Evolutionary conservation across 2,797 vertebrate genomes (phyloP), one percentile per base, ranked within the genome.

Genomic region (Hypotaenidia philippensis): DNA sequence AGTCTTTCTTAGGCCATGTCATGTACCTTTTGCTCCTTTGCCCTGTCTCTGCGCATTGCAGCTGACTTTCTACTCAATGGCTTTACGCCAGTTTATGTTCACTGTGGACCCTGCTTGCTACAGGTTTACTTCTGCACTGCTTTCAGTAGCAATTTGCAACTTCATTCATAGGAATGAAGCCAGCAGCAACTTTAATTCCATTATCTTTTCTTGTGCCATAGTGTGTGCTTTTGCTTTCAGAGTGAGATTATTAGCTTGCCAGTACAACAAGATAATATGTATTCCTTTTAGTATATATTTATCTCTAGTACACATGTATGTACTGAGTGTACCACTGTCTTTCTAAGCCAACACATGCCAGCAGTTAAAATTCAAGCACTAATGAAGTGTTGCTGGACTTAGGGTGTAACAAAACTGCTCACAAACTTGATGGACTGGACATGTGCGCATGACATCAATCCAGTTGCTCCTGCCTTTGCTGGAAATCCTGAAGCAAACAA

Each of bases 101-200:
- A 57, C 60, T 52, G 53, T 85, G 71, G 65, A 83, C 41, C 29
- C 79, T 63, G 49, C 65, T 89, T 87, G 26, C 53, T 80, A 50
- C 64, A 44, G 83, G 85, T 90, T 93, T 77, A 70, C 38, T 82
- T 83, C 32, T 65, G 44, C 64, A 31, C 23, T 53, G 29, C 26
- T 53, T 87, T 90, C 55, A 85, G 49, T 63, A 80, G 56, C 52
- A 89, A 84, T 87, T 74, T 84, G 44, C 56, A 80, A 70, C 27
- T 87, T 87, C 56, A 45, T 91, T 80, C 26, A 64, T 66, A 57
- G 75, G 82, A 93, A 89, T 59, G 34, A 92, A 93, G n/a, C 50
- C 55, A 88, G 77, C 47, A 53, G 75, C 41, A 27, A 77, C 86
- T 87, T 83, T 34, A 88, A 38, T 27, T 87, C 40, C 36, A 66